Percentiles rank a stretch among this genome's conserved stretches.
Conservation (phyloP, 1,140 invertebrate species). For the Papilio aristodemus region DNA sequence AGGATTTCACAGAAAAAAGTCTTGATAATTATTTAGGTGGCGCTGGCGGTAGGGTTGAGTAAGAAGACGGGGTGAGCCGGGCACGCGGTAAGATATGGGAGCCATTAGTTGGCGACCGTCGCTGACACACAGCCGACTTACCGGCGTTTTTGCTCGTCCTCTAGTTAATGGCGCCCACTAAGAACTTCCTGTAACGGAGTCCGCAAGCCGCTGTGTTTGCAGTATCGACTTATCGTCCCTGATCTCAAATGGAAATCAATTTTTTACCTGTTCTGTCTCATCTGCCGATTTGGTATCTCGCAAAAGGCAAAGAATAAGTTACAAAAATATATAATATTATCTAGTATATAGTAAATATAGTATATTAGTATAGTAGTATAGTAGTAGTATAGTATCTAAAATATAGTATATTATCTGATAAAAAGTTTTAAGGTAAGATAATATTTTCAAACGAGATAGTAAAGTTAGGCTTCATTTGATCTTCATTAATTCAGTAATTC, state of each 20-base stretch:
- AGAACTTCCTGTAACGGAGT: conserved; percentile 9
- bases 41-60: conserved; percentile 12
- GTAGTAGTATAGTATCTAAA: too few relatives aligned
- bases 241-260: conserved; percentile 7
- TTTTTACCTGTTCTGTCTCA: not conserved
- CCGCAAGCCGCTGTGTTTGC: not conserved
- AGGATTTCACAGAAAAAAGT: conserved; percentile 6
- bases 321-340: too few relatives aligned
- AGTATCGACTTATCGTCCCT: not conserved
- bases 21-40: conserved; percentile 19
- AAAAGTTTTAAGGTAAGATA: too few relatives aligned
- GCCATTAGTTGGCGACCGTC: conserved; percentile 4
- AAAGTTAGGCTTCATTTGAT: too few relatives aligned
- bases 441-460: too few relatives aligned
- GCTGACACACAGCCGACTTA: conserved; percentile 8
- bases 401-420: too few relatives aligned
- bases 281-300: not conserved
- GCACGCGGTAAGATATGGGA: not conserved
- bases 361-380: too few relatives aligned
- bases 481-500: too few relatives aligned
- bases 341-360: too few relatives aligned
- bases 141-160: not conserved
- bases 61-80: conserved; percentile 8
- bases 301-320: too few relatives aligned
- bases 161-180: conserved; percentile 18